These are phyloP conservation scores for Papilio gigon DNA, from an alignment of 2,888 invertebrate species.

Conservation along the genomic window DNA sequence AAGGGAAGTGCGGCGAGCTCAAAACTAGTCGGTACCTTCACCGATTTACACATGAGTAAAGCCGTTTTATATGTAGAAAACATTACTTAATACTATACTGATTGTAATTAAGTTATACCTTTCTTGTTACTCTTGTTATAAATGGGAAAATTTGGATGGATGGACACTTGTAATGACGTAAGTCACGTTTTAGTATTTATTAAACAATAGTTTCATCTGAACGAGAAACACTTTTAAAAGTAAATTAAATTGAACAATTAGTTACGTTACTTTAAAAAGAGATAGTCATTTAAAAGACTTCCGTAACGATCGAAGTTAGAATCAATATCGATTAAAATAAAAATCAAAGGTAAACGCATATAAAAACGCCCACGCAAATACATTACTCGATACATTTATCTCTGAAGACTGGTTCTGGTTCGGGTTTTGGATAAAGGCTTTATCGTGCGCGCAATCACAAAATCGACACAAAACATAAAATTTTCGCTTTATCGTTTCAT, in stretches of 20 bases:
- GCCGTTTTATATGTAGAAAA: too few relatives aligned
- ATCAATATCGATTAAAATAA: neutral
- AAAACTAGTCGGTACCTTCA: too few relatives aligned
- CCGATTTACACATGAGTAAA: too few relatives aligned
- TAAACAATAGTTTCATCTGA: too few relatives aligned
- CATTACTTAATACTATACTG: too few relatives aligned
- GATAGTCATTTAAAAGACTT: slow-evolving; percentile 13
- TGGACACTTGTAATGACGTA: too few relatives aligned
- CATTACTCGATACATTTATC: slow-evolving; percentile 12
- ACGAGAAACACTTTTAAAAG: too few relatives aligned
- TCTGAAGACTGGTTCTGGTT: slow-evolving; percentile 8
- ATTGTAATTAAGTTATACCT: too few relatives aligned
- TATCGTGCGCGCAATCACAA: slow-evolving; percentile 16
- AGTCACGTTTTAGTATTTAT: too few relatives aligned
- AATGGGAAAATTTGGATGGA: too few relatives aligned
- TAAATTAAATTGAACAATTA: neutral
- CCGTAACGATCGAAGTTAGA: neutral
- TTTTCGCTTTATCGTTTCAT: slow-evolving; percentile 17
- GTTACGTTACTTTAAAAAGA: neutral
- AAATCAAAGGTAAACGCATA: neutral
- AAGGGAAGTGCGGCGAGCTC: too few relatives aligned
- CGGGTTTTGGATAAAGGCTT: slow-evolving; percentile 27
- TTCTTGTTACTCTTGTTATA: too few relatives aligned
- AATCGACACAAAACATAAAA: slow-evolving; percentile 24
- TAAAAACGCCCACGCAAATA: slow-evolving; percentile 5